Conservation (phyloP, 1,140 invertebrate genomes). For the Cyclina sinensis region DNA sequence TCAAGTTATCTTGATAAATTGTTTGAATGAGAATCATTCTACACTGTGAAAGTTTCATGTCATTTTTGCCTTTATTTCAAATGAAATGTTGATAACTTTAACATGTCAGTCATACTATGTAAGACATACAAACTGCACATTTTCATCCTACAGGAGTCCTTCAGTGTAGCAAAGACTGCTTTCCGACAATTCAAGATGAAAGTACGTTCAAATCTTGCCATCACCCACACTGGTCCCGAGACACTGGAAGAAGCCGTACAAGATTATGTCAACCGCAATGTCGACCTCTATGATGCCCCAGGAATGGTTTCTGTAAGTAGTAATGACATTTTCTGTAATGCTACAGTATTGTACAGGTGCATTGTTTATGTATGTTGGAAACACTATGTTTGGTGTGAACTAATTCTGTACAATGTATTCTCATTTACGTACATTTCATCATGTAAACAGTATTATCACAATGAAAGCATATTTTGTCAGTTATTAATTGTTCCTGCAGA, state of each 20-base stretch:
- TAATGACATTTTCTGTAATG: not conserved
- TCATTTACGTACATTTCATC: not conserved
- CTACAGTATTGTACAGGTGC: not conserved
- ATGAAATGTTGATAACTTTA: too few species aligned
- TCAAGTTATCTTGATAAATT: too few species aligned
- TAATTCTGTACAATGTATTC: not conserved
- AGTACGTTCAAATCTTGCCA: conserved; percentile 84
- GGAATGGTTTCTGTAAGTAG: conserved; percentile 84
- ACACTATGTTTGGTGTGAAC: not conserved
- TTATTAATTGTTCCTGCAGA: too few species aligned
- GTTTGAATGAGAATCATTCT: too few species aligned
- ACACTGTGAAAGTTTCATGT: too few species aligned
- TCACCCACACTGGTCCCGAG: conserved; percentile 85
- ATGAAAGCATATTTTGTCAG: too few species aligned
- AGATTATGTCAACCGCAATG: conserved; percentile 86
- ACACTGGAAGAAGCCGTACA: conserved; percentile 87
- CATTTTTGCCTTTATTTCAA: too few species aligned
- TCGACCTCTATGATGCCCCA: conserved; percentile 85
- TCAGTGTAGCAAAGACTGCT: conserved; percentile 84
- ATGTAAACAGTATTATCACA: too few species aligned
- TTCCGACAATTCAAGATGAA: conserved; percentile 87
- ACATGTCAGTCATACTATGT: too few species aligned
- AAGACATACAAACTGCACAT: too few species aligned
- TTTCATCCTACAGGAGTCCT: conserved; percentile 81
- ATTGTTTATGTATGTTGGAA: not conserved